Conservation (phyloP, 2,797 vertebrate genomes). For the Glossophaga mutica region DNA sequence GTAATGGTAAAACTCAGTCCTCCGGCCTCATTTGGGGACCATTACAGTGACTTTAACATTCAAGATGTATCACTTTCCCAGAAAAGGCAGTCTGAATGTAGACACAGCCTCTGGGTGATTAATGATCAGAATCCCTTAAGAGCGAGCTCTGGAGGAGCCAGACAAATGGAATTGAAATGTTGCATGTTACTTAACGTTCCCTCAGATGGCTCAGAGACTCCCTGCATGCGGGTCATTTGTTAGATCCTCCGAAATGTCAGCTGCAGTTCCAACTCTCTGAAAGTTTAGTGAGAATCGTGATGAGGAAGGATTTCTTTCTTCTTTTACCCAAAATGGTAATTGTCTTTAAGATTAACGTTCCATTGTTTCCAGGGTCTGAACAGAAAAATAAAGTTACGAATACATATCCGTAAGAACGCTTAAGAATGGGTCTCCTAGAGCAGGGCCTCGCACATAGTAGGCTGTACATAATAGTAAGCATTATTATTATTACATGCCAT, state of each 20-base stretch:
- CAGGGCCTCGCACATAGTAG: not conserved
- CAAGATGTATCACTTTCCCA: slow-evolving; percentile 55
- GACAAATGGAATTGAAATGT: slow-evolving; percentile 61
- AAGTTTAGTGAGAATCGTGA: slow-evolving; percentile 6
- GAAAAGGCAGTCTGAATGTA: slow-evolving; percentile 22
- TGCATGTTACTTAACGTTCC: slow-evolving; percentile 36
- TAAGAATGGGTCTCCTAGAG: not conserved
- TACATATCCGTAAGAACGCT: not conserved
- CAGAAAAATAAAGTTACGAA: not conserved
- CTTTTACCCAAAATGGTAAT: not conserved
- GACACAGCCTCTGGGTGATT: slow-evolving; percentile 67
- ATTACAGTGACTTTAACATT: slow-evolving; percentile 62
- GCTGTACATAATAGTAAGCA: not conserved
- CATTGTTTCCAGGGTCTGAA: not conserved
- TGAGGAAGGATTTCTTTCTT: not conserved
- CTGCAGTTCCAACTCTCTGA: not conserved
- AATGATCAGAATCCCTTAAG: slow-evolving; percentile 64
- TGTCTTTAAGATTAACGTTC: not conserved
- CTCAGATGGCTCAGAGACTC: not conserved
- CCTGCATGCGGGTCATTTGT: not conserved
- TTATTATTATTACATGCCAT: not conserved
- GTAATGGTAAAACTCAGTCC: slow-evolving; percentile 19
- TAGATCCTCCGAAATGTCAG: not conserved
- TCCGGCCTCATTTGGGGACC: slow-evolving; percentile 23
- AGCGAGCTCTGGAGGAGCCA: slow-evolving; percentile 35